These are phyloP conservation scores for Bembecia ichneumoniformis DNA, from an alignment of 2,888 invertebrate genomes.

Conservation along the genomic window DNA sequence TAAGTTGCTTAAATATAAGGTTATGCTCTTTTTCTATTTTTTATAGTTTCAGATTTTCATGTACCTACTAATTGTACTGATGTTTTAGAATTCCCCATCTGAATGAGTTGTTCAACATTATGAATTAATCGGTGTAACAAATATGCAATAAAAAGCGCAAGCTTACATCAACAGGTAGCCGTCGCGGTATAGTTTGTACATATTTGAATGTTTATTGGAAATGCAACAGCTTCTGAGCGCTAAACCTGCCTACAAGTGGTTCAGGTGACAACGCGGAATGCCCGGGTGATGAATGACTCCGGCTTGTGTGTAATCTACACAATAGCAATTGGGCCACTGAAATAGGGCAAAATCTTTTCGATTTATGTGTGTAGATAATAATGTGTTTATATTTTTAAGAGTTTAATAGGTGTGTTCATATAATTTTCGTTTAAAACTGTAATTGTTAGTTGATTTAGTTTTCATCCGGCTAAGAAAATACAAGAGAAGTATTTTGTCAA, in stretches of 20 bases:
- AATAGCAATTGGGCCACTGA: too few relatives aligned
- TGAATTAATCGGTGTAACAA: too few relatives aligned
- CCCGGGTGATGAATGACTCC: constrained; percentile 11
- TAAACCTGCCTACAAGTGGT: constrained; percentile 6
- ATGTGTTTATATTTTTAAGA: too few relatives aligned
- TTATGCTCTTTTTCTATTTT: too few relatives aligned
- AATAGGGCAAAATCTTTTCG: too few relatives aligned
- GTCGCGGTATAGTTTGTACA: background rate
- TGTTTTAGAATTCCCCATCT: too few relatives aligned
- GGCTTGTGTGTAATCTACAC: background rate
- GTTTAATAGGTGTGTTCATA: too few relatives aligned
- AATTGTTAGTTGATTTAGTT: background rate
- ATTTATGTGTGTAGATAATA: too few relatives aligned
- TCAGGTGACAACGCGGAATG: constrained; percentile 8
- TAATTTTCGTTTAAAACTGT: background rate
- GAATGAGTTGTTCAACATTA: too few relatives aligned
- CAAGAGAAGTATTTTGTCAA: constrained; percentile 63
- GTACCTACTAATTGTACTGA: too few relatives aligned
- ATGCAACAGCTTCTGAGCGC: background rate
- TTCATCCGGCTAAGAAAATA: constrained; percentile 37
- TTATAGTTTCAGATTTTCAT: too few relatives aligned
- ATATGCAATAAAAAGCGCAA: background rate
- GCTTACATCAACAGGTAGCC: background rate
- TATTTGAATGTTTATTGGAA: background rate
- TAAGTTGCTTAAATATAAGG: too few relatives aligned